Conservation (phyloP, 2,888 invertebrate species). For the Melangyna quadrimaculata region DNA sequence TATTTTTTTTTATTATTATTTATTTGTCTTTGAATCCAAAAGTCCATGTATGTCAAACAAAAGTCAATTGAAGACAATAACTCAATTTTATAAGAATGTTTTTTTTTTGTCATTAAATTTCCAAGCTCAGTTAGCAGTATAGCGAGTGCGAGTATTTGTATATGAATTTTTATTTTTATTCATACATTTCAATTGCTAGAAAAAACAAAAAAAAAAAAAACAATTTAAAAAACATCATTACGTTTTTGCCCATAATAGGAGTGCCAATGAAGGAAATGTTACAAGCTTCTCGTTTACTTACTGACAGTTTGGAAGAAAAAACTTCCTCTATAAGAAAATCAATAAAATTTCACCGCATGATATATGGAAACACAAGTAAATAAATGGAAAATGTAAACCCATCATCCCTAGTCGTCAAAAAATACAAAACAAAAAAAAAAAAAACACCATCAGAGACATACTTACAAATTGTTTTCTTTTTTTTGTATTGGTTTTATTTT, state of each 20-base stretch:
- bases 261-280: background rate
- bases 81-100: conserved; percentile 5
- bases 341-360: conserved; percentile 22
- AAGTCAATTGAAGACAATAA: conserved; percentile 18
- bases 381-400: background rate
- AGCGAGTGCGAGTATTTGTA: background rate
- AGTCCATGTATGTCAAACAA: conserved; percentile 32
- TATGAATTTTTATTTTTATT: background rate
- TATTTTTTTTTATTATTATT: background rate
- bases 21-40: background rate
- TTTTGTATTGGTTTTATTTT: background rate
- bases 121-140: background rate
- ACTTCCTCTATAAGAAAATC: conserved; percentile 6
- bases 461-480: background rate
- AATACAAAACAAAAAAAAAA: too few relatives aligned
- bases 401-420: background rate
- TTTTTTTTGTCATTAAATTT: background rate
- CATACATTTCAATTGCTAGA: background rate
- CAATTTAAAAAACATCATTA: background rate
- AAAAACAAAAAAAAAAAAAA: background rate
- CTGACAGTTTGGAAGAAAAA: background rate
- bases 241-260: conserved; percentile 7
- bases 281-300: background rate
- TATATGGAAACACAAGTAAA: conserved; percentile 3
- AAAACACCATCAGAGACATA: background rate